Conservation (phyloP, 2,113 vertebrate genomes). For the Carassius auratus region DNA sequence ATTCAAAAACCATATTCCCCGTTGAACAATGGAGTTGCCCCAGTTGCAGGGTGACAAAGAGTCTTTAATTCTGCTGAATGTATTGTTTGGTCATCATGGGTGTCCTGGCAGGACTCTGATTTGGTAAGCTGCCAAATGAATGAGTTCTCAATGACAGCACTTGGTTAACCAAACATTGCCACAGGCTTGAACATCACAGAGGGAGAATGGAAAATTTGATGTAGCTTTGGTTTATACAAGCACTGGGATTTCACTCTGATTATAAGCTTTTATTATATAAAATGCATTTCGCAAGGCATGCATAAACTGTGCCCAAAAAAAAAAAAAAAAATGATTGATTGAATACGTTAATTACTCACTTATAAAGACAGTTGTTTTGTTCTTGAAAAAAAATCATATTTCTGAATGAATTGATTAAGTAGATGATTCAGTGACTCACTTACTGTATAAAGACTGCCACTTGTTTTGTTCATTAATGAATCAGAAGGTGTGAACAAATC, state of each 20-base stretch:
- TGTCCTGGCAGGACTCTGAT: conserved; percentile 39
- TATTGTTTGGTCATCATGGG: conserved; percentile 32
- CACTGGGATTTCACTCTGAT: conserved; percentile 24
- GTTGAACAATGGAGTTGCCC: background rate
- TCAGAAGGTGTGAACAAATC: background rate
- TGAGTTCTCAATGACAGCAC: conserved; percentile 36
- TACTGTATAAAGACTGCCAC: no score
- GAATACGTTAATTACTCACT: no score
- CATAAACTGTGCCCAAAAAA: background rate
- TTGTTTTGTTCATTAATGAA: background rate
- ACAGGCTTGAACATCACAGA: conserved; percentile 62
- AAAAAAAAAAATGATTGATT: background rate
- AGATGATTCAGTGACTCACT: background rate
- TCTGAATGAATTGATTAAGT: no score
- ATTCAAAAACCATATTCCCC: background rate
- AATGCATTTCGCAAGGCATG: background rate
- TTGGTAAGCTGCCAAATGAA: conserved; percentile 63
- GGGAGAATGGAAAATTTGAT: conserved; percentile 71
- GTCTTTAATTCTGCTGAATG: conserved; percentile 40
- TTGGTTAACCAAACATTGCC: conserved; percentile 56
- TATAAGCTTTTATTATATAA: conserved; percentile 23
- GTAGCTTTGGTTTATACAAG: conserved; percentile 58
- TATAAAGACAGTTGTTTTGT: no score
- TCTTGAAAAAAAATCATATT: no score
- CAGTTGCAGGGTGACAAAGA: conserved; percentile 33